Evolutionary conservation across 2,888 invertebrate species (phyloP).

Genomic region (Strigamia maritima): DNA sequence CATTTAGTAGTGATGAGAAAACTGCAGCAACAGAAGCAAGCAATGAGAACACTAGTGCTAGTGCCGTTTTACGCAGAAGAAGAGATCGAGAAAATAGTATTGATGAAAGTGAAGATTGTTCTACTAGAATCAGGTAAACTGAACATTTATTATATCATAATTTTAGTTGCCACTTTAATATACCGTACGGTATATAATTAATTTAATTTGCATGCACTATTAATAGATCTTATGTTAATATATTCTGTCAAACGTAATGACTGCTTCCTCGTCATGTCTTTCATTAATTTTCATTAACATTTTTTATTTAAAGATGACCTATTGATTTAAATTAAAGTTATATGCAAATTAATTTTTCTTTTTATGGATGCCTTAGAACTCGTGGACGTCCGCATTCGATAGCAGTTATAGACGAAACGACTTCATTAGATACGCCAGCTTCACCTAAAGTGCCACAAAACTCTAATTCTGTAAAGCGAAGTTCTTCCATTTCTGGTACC

Average conservation of each 20-base stretch:
- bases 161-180: not conserved
- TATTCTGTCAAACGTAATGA: not conserved
- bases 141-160: conserved; percentile 19
- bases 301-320: not conserved
- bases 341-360: no score
- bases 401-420: conserved; percentile 24
- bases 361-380: not conserved
- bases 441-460: not conserved
- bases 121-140: conserved; percentile 37
- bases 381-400: not conserved
- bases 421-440: not conserved
- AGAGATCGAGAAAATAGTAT: conserved; percentile 43
- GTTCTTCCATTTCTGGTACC: not conserved
- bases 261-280: not conserved
- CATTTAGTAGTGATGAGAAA: conserved; percentile 49
- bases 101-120: conserved; percentile 41
- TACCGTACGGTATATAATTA: no score
- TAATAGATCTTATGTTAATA: no score
- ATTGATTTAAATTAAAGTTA: not conserved
- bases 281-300: not conserved
- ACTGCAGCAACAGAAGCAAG: conserved; percentile 65
- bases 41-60: conserved; percentile 54
- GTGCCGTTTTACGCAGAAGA: conserved; percentile 61
- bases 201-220: no score
- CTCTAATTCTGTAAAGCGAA: conserved; percentile 1